Percentiles rank a stretch among this genome's conserved stretches.
Evolutionary conservation across 1,140 invertebrate genomes (phyloP).

Genomic region (Papilio helenus): DNA sequence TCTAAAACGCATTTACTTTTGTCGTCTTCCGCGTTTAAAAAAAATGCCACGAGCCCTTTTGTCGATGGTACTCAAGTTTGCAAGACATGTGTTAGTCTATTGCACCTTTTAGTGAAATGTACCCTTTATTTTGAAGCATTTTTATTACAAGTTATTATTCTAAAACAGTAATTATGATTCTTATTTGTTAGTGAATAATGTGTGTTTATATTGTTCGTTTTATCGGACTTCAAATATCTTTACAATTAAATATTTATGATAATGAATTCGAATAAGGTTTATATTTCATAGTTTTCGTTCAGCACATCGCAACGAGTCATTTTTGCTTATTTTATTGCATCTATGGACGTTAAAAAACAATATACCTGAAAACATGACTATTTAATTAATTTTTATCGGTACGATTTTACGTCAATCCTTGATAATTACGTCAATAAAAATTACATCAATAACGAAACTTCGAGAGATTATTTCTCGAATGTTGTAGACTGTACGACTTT

Average conservation of each 20-base stretch:
- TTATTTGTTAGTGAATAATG: neutral
- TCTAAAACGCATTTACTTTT: conserved; percentile 77
- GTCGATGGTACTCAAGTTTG: conserved; percentile 47
- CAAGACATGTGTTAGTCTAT: conserved; percentile 52
- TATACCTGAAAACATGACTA: too few relatives aligned
- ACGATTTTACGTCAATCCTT: too few relatives aligned
- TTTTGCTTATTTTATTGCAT: too few relatives aligned
- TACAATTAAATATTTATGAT: too few relatives aligned
- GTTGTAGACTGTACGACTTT: neutral
- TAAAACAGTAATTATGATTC: neutral
- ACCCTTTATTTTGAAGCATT: conserved; percentile 9
- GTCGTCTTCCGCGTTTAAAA: conserved; percentile 72
- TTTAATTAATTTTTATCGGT: neutral
- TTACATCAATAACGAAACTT: neutral
- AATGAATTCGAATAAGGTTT: too few relatives aligned
- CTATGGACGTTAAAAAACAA: too few relatives aligned
- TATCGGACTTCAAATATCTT: too few relatives aligned
- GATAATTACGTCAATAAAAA: neutral
- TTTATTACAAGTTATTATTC: neutral
- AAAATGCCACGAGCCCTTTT: conserved; percentile 77
- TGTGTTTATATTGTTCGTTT: neutral
- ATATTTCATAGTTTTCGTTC: too few relatives aligned
- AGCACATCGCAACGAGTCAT: too few relatives aligned
- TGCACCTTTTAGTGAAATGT: conserved; percentile 37
- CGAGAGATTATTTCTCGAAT: neutral